Conservation (phyloP, 2,888 invertebrate species). For the Brachyptera putata region DNA sequence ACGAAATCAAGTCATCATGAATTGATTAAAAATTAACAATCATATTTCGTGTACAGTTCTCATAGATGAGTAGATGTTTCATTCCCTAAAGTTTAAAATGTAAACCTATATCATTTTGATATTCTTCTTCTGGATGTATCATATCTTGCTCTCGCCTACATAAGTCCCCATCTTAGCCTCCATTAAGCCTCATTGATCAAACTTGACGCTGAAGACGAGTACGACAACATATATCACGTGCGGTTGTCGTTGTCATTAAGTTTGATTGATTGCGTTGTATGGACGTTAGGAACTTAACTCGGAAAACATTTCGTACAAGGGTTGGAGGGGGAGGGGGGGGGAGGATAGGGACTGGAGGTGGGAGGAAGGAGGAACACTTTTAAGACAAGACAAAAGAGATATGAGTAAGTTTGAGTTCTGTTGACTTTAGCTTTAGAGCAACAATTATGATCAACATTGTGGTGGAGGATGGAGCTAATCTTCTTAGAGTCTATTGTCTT, state of each 20-base stretch:
- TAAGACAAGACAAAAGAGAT: neutral
- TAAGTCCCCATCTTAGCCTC: conserved; percentile 8
- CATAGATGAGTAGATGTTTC: no score
- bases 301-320: neutral
- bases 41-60: no score
- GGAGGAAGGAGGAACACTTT: no score
- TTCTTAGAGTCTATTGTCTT: neutral
- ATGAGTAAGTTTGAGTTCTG: neutral
- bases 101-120: no score
- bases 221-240: conserved; percentile 14
- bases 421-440: conserved; percentile 1
- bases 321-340: no score
- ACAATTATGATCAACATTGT: no score
- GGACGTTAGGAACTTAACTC: neutral
- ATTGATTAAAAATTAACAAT: no score
- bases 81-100: no score
- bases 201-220: conserved; percentile 19
- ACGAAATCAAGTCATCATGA: no score
- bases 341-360: no score
- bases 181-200: conserved; percentile 31
- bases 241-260: conserved; percentile 15
- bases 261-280: conserved; percentile 25
- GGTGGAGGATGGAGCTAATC: neutral
- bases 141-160: no score
- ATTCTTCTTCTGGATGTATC: no score